Evolutionary conservation across 2,888 invertebrate genomes (phyloP), one percentile per base, ranked within the genome.

Genomic region (Trissoscelio sp.): DNA sequence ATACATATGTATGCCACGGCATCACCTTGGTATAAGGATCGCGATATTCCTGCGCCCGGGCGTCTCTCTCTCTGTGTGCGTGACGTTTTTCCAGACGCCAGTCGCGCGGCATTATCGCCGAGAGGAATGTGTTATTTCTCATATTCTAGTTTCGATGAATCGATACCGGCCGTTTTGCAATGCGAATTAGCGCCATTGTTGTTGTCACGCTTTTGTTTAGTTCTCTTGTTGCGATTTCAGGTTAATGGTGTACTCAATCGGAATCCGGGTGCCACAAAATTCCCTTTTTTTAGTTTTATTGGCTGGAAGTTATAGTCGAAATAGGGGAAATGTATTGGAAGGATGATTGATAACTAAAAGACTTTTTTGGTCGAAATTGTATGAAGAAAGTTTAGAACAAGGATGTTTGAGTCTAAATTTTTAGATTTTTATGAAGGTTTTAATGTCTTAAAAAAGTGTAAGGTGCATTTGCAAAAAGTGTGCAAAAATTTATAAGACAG

Each of bases 21-120:
- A 70, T 75, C 81, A 81, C 81, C 72, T 79, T 79, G 79, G 69
- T 34, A 31, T 58, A 78, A 70, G 64, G 64, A 66, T 79, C 79
- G 70, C 70, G 73, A 79, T 79, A 79, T 64, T 74, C 62, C 69
- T 64, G 62, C 55, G 57, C 28, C 55, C 62, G 53, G 28, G 20
- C 48, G 69, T 55, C 55, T 46, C 55, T 70, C 57, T 57, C 57
- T 48, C 44, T 69, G 62, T 64, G 51, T 58, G 39, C 44, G 70
- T 60, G 34, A 73, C 31, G 72, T 79, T 79, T 66, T 66, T 79
- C 53, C 58, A 62, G 78, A 78, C 57, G 53, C 44, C 57, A 37
- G 24, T 78, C 62, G 78, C 62, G 53, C 62, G 46, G 77, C 48
- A 70, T 78, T 78, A 78, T 70, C 77, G 69, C 42, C 39, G 7